Percentiles rank a stretch among this genome's conserved stretches.
Evolutionary conservation across 1,140 invertebrate genomes (phyloP).

Genomic region (Pseudomyrmex dendroicus): DNA sequence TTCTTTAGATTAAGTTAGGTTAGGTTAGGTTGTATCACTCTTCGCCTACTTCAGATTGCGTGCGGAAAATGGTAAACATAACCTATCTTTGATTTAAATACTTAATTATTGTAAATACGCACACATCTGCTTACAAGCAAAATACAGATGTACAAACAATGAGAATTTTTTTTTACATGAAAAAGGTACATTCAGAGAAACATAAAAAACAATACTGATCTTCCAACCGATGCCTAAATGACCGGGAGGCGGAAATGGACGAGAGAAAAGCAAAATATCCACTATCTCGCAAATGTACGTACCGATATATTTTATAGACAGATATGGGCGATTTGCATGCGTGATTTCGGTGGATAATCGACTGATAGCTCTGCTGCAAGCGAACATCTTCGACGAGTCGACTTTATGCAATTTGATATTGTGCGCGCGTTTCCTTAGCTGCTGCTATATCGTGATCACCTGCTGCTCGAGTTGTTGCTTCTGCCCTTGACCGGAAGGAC

Average conservation of each 20-base stretch:
- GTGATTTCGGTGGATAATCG: constrained; percentile 58
- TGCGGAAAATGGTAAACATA: constrained; percentile 26
- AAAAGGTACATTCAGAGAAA: not conserved
- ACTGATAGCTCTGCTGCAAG: constrained; percentile 60
- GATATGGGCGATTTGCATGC: constrained; percentile 52
- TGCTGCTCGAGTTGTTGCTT: constrained; percentile 54
- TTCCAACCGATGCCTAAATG: too few relatives aligned
- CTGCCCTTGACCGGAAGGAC: constrained; percentile 44
- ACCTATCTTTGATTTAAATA: not conserved
- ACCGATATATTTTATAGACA: constrained; percentile 63
- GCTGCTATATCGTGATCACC: constrained; percentile 31
- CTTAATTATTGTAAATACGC: not conserved
- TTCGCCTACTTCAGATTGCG: constrained; percentile 4
- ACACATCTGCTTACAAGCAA: not conserved
- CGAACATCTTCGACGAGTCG: constrained; percentile 69
- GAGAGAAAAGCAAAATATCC: too few relatives aligned
- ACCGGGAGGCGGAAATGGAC: too few relatives aligned
- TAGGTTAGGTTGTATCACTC: constrained; percentile 55
- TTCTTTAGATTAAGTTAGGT: too few relatives aligned
- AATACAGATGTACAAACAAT: not conserved
- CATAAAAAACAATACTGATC: constrained; percentile 11
- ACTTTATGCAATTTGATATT: constrained; percentile 78
- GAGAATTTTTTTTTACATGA: not conserved
- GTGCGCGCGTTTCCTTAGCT: constrained; percentile 64
- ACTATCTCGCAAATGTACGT: not conserved